Conservation (phyloP, 2,888 invertebrate species). For the Aquatica leii region DNA sequence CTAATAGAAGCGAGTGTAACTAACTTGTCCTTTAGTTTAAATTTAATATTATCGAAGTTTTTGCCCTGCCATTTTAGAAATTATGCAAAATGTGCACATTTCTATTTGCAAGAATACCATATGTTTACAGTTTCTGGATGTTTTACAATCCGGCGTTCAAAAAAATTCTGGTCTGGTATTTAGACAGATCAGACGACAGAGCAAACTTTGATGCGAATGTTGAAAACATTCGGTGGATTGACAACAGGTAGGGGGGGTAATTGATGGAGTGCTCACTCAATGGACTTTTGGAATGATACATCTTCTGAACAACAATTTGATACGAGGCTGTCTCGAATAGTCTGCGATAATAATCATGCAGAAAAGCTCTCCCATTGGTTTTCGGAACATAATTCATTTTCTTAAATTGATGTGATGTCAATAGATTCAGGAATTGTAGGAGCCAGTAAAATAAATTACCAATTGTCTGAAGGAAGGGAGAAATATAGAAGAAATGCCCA, state of each 20-base stretch:
- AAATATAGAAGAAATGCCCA: too few species aligned
- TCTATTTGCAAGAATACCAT: too few species aligned
- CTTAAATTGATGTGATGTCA: not conserved
- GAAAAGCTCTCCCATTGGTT: not conserved
- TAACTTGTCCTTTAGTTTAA: too few species aligned
- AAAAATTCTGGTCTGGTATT: not conserved
- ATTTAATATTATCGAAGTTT: too few species aligned
- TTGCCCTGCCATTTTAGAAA: too few species aligned
- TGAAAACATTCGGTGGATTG: not conserved
- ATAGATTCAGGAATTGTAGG: not conserved
- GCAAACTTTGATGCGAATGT: not conserved
- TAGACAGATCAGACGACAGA: not conserved
- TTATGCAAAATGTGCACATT: too few species aligned
- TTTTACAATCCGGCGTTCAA: not conserved
- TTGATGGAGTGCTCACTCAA: not conserved
- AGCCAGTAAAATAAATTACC: not conserved
- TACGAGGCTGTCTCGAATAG: not conserved
- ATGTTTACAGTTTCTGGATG: not conserved
- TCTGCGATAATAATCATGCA: not conserved
- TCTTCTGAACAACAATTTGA: not conserved
- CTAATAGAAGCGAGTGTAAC: too few species aligned
- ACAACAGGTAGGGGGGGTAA: not conserved
- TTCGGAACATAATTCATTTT: not conserved
- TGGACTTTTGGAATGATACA: not conserved
- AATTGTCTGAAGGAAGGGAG: not conserved